A percentile compares a stretch with the other conserved stretches of the same genome.
These are phyloP conservation scores for Anguilla japonica DNA, from an alignment of 2,113 vertebrate species.

Conservation along the genomic window DNA sequence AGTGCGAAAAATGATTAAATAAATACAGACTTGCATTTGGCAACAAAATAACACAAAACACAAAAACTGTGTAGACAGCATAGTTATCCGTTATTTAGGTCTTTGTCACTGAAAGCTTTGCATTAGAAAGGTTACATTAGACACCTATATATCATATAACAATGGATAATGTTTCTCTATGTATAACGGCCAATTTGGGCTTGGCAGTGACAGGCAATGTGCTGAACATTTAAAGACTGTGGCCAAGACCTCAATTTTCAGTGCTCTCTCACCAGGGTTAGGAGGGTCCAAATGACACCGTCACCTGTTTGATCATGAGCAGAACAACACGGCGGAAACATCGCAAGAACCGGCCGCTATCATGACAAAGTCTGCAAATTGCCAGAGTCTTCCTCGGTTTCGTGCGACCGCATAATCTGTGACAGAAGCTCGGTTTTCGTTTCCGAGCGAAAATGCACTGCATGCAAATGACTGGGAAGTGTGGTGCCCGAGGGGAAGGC, in stretches of 20 bases:
- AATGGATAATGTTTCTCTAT: not conserved
- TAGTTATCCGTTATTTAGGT: not conserved
- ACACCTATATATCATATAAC: not conserved
- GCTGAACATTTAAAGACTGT: not conserved
- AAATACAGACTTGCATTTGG: not conserved
- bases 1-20: not conserved
- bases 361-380: not conserved
- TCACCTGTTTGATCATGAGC: no score
- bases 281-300: not conserved
- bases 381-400: not conserved
- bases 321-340: not conserved
- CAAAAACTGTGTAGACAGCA: conserved; percentile 38
- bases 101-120: not conserved
- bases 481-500: not conserved
- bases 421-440: not conserved
- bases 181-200: not conserved
- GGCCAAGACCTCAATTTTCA: not conserved
- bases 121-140: not conserved
- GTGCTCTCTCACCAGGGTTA: not conserved
- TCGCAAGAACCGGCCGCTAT: not conserved
- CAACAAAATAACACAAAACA: not conserved
- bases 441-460: not conserved
- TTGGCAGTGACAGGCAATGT: not conserved
- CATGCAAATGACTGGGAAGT: not conserved
- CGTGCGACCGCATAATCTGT: not conserved